A percentile compares a stretch with the other conserved stretches of the same genome.
Conservation (phyloP, 2,797 vertebrate genomes). For the Cichlasoma orientale region DNA sequence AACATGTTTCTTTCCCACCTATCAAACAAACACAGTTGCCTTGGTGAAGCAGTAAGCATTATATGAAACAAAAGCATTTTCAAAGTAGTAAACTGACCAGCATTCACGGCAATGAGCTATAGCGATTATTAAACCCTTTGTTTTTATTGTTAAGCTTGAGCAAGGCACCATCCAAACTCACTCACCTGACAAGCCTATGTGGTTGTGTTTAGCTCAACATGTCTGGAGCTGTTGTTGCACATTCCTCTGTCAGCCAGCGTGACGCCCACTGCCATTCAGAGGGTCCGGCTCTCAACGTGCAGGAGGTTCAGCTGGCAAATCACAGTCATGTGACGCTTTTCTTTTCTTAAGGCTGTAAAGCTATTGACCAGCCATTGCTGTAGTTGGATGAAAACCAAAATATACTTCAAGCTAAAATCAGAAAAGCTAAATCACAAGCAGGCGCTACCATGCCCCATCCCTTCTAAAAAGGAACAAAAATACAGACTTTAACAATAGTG, state of each 20-base stretch:
- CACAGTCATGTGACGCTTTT: not conserved
- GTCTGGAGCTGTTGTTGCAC: conserved; percentile 36
- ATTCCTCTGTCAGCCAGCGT: conserved; percentile 19
- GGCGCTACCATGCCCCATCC: not conserved
- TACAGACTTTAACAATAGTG: not conserved
- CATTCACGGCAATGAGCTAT: no score
- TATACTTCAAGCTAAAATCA: not conserved
- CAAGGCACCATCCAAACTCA: not conserved
- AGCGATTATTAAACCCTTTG: not conserved
- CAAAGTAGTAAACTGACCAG: no score
- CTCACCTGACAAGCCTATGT: not conserved
- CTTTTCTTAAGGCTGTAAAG: not conserved
- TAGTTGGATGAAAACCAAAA: not conserved
- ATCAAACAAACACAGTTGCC: not conserved
- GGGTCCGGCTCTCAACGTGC: not conserved
- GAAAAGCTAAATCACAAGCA: not conserved
- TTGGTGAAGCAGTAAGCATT: not conserved
- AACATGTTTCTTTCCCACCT: not conserved
- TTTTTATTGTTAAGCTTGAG: not conserved
- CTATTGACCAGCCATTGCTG: not conserved
- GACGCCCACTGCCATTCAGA: not conserved
- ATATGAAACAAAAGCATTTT: not conserved
- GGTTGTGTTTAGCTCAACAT: conserved; percentile 8
- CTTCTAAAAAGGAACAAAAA: not conserved
- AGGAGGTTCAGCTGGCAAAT: not conserved